Base-by-base conservation (phyloP, 2,113 vertebrate species). In the Zosterops lateralis region DNA sequence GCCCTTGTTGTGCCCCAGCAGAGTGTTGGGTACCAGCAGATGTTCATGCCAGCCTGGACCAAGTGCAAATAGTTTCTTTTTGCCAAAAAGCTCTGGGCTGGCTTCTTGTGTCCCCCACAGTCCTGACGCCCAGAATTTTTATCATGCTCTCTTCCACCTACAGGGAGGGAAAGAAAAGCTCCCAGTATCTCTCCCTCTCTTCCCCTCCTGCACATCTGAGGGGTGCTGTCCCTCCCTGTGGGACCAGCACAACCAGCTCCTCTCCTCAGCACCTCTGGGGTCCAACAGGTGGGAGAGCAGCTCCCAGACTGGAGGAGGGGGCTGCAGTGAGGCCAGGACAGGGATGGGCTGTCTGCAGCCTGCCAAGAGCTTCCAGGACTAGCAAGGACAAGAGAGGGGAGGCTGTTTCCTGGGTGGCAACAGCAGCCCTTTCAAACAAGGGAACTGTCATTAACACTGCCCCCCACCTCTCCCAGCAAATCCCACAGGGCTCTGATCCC, bases 61-160 rank as follows among this genome's bases (percentile, higher is more conserved):
- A 50, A 90, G 67, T 60, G 82, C 73, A 96, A 97, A 96, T n/a
- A 81, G 76, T 78, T 96, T 90, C 9, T 94, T 97, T 97, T 93
- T 93, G 96, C 96, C 97, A 96, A 84, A 96, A 97, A 85, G 47
- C 47, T 96, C 96, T 95, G 77, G 90, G 87, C 93, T 72, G 95
- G 84, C 88, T 92, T 91, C 73, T 65, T 73, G 71, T 93, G 92
- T 85, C 96, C 97, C 96, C 96, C 96, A 80, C 97, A 95, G 87
- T 95, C 83, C 87, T 57, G 89, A 94, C 32, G 29, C 86, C 93
- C 94, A 56, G 92, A 95, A 97, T 97, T 97, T 97, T 98, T 98
- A 90, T 95, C 98, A 50, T 97, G 97, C 97, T 97, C 93, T 92
- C 91, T 34, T 81, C 97, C 97, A 97, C 98, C 97, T 97, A 98